phyloP scores from a whole-genome alignment of 2,888 invertebrate species.

The Caenorhabditis sp. region DNA sequence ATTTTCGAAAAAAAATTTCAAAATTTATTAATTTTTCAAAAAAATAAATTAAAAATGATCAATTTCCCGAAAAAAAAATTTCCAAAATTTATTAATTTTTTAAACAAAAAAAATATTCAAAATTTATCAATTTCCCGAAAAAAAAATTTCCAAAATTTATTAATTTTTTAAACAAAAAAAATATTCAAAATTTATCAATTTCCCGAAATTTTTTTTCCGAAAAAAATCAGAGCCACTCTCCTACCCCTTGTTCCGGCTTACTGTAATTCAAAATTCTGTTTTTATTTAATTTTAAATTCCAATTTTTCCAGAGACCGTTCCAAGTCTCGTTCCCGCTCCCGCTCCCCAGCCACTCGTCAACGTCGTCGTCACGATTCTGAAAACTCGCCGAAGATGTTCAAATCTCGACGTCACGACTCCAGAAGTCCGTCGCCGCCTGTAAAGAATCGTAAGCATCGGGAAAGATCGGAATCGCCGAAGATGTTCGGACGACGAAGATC shows the following conservation, averaged over 20 bases:
- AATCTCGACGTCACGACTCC: conserved; percentile 11
- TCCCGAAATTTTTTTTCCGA: no score
- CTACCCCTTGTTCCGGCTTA: no score
- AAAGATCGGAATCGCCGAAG: neutral
- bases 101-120: neutral
- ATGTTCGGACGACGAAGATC: neutral
- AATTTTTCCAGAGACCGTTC: conserved; percentile 1
- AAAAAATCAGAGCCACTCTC: no score
- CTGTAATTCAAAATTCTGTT: conserved; percentile 1
- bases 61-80: no score
- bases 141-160: neutral
- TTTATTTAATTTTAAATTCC: neutral
- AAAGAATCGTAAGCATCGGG: no score
- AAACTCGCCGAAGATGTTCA: conserved; percentile 6
- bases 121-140: no score
- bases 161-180: neutral
- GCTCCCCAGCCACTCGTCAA: neutral
- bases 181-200: neutral
- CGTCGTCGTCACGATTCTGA: conserved; percentile 7
- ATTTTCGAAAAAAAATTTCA: no score
- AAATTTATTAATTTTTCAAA: no score
- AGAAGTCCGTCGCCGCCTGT: conserved; percentile 13
- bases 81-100: no score
- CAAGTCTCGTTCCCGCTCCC: neutral
- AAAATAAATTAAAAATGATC: no score